Base-by-base conservation (phyloP, 30 jellyfish, hydroid and myxozoan species). In the Clytia hemisphaerica region DNA sequence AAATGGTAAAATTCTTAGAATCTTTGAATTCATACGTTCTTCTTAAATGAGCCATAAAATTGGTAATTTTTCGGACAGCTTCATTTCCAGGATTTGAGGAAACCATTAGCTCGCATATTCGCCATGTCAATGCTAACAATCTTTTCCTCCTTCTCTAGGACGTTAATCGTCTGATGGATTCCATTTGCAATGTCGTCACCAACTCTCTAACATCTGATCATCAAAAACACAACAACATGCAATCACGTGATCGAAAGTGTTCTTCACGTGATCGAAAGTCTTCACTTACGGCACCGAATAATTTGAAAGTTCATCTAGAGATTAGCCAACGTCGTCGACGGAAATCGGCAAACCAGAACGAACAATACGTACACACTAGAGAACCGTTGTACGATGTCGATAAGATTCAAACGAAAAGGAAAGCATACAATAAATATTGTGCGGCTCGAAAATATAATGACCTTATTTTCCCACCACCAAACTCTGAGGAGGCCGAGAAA, bases 391-490 rank as follows among this genome's bases (percentile, higher is more conserved):
- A n/a, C n/a, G n/a, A n/a, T n/a, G n/a, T n/a, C 71, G 4, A 58
- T 24, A 5, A 26, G 16, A 58, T 2, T 18, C 6, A 34, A n/a
- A 58, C 4, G 4, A 30, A 32, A 16, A 10, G 22, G 40, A 69
- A 24, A 45, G 46, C 81, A 69, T 48, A 70, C 27, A 61, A 36
- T 37, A 69, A 69, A 24, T 69, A 69, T 30, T 9, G 76, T 7
- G 30, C 81, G 0, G 46, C 81, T 12, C 46, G 36, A 45, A 29
- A 32, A 33, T 69, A 50, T 33, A 69, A 69, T 45, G 81, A 89
- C 4, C 61, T 82, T 82, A 61, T 82, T n/a, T 67, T 82, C 40
- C 94, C 94, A 1, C 94, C 94, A 21, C 94, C 94, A 6, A 81
- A 64, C 64, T 60, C 90, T 5, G 94, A 82, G 37, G 94, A 82